Evolutionary conservation across 2,888 invertebrate genomes (phyloP), one percentile per base, ranked within the genome.

Genomic region (Drepanosiphum platanoidis): DNA sequence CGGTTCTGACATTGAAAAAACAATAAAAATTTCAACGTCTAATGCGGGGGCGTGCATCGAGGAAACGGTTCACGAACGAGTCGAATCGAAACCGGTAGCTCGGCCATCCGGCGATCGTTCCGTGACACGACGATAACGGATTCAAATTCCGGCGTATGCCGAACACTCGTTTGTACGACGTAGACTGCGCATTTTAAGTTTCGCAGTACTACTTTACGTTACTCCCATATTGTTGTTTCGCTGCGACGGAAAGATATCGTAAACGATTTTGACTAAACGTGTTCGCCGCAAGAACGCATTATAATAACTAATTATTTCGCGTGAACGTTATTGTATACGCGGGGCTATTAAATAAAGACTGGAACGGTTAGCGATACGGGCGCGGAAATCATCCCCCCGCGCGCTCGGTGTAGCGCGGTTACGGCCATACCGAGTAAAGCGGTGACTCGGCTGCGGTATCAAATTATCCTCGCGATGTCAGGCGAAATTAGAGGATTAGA

Each of bases 401-500:
- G 5, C n/a, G 27, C 27, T 7, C 27, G n/a, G 27, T n/a, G 27
- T 30, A 30, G 30, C 30, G 30, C 30, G 30, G 27, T 30, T 30
- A 30, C 13, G 30, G 11, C 64, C 30, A n/a, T 64, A 11, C 30
- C 64, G 13, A 64, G 30, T 27, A 64, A 4, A 64, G 11, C 9
- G 61, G 22, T 52, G 13, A 27, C 11, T 64, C 30, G 2, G 30
- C 22, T 27, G 30, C 64, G 13, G 32, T 66, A 66, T 42, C 30
- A 66, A 61, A 66, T 46, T 79, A 68, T 46, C 18, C 68, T n/a
- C 32, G 30, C n/a, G 64, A 27, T 30, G 32, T 66, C 79, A 34
- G 46, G 46, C 68, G 22, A 66, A 79, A 79, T 68, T 79, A 79
- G 13, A 68, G 42, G 64, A 42, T 78, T 42, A 78, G 66, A 13